Conservation (phyloP, 2,113 vertebrate genomes). For the Cyphotilapia sp. region DNA sequence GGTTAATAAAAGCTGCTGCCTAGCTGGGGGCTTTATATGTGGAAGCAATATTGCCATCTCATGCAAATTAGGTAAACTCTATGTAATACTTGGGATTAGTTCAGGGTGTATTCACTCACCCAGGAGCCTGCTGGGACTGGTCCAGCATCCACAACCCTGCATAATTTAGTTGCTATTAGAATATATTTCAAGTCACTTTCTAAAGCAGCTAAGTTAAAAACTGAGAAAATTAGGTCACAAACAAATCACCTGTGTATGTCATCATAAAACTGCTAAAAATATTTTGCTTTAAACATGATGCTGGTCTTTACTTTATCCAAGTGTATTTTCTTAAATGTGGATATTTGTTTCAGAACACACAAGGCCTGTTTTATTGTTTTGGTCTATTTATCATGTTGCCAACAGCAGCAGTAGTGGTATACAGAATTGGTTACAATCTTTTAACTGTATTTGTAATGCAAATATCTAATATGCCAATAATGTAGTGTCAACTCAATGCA, state of each 20-base stretch:
- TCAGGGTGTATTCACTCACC: neutral
- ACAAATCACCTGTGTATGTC: neutral
- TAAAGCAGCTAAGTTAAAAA: neutral
- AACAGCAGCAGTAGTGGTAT: neutral
- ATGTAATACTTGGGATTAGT: neutral
- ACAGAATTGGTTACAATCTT: neutral
- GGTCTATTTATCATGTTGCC: neutral
- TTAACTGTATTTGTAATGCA: neutral
- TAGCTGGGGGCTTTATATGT: neutral
- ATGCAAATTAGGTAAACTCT: neutral
- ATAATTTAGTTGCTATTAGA: neutral
- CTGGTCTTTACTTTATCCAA: neutral
- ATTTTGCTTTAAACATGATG: neutral
- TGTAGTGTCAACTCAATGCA: neutral
- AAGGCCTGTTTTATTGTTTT: neutral
- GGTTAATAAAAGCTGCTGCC: neutral
- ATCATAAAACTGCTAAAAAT: neutral
- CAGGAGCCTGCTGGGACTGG: neutral
- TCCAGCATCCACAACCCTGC: neutral
- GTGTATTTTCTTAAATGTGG: neutral
- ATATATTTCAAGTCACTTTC: neutral
- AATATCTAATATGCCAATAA: neutral
- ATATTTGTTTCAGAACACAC: neutral
- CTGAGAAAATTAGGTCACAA: neutral
- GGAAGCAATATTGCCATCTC: neutral